Conservation (phyloP, 64 coral and sea anemone genomes). For the Platygyra sinensis region DNA sequence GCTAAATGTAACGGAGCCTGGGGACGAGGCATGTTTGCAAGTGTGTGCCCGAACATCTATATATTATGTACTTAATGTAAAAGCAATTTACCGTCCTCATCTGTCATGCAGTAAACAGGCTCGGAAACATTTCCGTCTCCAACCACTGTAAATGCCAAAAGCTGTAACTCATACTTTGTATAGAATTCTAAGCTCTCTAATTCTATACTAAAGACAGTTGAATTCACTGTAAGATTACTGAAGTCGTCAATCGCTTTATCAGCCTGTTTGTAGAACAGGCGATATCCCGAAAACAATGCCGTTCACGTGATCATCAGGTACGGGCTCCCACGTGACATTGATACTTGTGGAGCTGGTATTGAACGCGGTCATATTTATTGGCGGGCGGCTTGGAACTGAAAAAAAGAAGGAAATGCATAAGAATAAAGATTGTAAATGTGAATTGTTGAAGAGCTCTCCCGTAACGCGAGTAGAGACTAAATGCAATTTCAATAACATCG, state of each 20-base stretch:
- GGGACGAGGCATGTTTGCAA: too few species aligned
- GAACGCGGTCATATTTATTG: slow-evolving; percentile 9
- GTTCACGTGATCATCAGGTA: slow-evolving; percentile 21
- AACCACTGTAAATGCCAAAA: slow-evolving; percentile 26
- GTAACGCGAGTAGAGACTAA: too few species aligned
- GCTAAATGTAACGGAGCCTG: too few species aligned
- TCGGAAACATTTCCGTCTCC: slow-evolving; percentile 34
- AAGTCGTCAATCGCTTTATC: not conserved
- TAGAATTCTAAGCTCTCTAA: slow-evolving; percentile 2
- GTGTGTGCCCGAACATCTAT: not conserved
- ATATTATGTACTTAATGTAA: not conserved
- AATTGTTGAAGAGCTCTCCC: too few species aligned
- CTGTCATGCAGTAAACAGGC: slow-evolving; percentile 34
- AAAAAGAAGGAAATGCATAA: not conserved
- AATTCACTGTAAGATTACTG: slow-evolving; percentile 2
- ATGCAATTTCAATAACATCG: too few species aligned
- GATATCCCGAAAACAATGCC: slow-evolving; percentile 18
- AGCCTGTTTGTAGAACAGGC: not conserved
- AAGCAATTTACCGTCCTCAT: slow-evolving; percentile 20
- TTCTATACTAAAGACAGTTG: not conserved
- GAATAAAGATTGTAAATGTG: not conserved
- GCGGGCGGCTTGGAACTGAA: not conserved
- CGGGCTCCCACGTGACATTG: slow-evolving; percentile 12
- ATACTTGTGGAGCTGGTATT: slow-evolving; percentile 32
- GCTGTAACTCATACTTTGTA: not conserved